Evolutionary conservation across 2,797 vertebrate species (phyloP).

Genomic region (Syngnathus rostellatus): DNA sequence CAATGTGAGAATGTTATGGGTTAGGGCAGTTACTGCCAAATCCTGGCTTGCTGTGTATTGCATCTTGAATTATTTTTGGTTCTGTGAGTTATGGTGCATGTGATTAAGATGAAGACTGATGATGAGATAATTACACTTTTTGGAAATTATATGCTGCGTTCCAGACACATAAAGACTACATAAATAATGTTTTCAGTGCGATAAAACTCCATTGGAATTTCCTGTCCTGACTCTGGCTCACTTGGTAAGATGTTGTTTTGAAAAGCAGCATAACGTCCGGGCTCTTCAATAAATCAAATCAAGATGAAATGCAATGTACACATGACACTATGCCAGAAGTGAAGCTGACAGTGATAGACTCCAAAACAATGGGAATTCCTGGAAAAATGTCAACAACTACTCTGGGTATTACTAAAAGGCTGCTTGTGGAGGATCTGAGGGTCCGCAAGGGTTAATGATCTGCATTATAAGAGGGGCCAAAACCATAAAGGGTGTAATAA

Average conservation of each 20-base stretch:
- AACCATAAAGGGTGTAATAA: too few relatives aligned
- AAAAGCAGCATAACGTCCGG: neutral
- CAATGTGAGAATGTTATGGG: constrained; percentile 15
- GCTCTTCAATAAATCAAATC: neutral
- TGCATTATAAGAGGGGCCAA: too few relatives aligned
- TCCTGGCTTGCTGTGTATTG: constrained; percentile 12
- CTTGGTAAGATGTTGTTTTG: neutral
- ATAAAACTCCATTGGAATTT: neutral
- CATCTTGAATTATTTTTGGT: constrained; percentile 21
- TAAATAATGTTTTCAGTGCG: neutral
- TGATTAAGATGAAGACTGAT: constrained; percentile 5
- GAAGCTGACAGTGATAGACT: neutral
- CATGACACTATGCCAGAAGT: neutral
- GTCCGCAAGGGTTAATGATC: too few relatives aligned
- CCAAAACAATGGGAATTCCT: neutral
- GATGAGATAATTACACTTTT: neutral
- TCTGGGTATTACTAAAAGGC: too few relatives aligned
- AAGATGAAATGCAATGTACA: neutral
- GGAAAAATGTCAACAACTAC: too few relatives aligned
- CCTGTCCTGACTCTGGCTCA: neutral
- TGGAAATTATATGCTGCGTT: neutral
- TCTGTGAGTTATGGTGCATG: constrained; percentile 19
- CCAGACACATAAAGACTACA: neutral
- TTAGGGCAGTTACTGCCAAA: constrained; percentile 11
- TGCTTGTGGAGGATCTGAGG: too few relatives aligned